Evolutionary conservation across 2,888 invertebrate species (phyloP).

Genomic region (Leptopilina myrica): DNA sequence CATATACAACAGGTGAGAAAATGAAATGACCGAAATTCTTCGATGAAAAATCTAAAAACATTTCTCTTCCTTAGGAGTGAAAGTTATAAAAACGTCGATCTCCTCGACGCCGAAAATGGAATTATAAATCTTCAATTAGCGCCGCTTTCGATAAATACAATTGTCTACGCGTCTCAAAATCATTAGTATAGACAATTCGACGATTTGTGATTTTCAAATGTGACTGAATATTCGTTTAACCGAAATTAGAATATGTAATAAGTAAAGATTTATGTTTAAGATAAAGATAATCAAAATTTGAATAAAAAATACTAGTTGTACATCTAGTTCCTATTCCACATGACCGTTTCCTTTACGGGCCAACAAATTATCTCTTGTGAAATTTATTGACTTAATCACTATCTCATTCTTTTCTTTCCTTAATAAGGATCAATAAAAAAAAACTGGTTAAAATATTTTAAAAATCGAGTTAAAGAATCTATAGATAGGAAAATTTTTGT

Average conservation of each 20-base stretch:
- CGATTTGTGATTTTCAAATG: not conserved
- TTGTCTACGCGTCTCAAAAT: not conserved
- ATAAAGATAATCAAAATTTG: not conserved
- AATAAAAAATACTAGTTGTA: not conserved
- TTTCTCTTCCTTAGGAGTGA: not conserved
- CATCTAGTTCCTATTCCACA: no score
- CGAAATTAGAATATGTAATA: no score
- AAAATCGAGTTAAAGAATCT: no score
- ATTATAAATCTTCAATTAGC: not conserved
- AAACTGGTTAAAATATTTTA: no score
- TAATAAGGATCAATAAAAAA: no score
- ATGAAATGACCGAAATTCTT: no score
- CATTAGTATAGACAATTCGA: not conserved
- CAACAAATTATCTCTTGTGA: no score
- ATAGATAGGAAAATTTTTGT: no score
- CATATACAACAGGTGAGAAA: conserved; percentile 79
- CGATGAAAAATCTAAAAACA: not conserved
- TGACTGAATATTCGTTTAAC: not conserved
- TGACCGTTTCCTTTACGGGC: no score
- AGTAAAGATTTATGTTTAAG: not conserved
- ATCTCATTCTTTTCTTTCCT: no score
- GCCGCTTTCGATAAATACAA: conserved; percentile 15
- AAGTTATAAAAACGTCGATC: not conserved
- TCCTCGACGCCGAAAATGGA: not conserved
- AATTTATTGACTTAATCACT: no score